phyloP scores from a whole-genome alignment of 2,888 invertebrate species.

The Odontothrips loti region DNA sequence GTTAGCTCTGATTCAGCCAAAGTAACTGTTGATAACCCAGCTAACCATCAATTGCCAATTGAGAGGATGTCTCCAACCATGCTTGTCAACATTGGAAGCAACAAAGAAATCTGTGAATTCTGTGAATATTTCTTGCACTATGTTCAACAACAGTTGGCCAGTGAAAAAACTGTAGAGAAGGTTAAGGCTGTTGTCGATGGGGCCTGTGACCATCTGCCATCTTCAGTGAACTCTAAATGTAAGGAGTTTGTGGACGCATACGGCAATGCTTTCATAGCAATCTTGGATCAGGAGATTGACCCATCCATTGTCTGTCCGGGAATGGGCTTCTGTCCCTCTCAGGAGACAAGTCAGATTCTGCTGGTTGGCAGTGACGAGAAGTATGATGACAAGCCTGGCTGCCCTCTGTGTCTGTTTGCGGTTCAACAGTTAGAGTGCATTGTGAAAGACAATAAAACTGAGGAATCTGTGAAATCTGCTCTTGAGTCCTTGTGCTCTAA shows the following conservation, averaged over 20 bases:
- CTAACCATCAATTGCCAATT: slow-evolving; percentile 49
- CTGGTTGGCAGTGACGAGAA: slow-evolving; percentile 44
- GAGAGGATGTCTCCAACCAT: slow-evolving; percentile 48
- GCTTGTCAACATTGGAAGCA: slow-evolving; percentile 43
- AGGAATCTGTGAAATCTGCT: slow-evolving; percentile 59
- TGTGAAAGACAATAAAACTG: slow-evolving; percentile 69
- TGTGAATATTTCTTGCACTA: slow-evolving; percentile 81
- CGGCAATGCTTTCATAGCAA: slow-evolving; percentile 71
- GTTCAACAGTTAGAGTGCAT: slow-evolving; percentile 69
- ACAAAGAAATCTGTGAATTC: slow-evolving; percentile 62
- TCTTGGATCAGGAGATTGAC: slow-evolving; percentile 74
- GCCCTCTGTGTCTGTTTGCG: slow-evolving; percentile 80
- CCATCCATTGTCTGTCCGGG: slow-evolving; percentile 67
- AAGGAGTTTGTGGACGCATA: slow-evolving; percentile 71
- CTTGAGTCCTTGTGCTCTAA: slow-evolving; percentile 66
- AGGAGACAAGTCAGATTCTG: slow-evolving; percentile 38
- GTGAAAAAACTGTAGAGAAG: slow-evolving; percentile 47
- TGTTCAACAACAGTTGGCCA: slow-evolving; percentile 57
- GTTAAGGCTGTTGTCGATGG: slow-evolving; percentile 63
- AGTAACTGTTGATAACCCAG: not conserved
- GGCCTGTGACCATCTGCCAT: slow-evolving; percentile 66
- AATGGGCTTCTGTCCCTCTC: slow-evolving; percentile 62
- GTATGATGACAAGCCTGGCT: slow-evolving; percentile 60
- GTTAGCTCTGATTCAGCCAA: not conserved
- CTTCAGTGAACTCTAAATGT: slow-evolving; percentile 60